Percentiles rank a stretch among this genome's conserved stretches.
phyloP scores from a whole-genome alignment of 2,888 invertebrate species.

The Nemapogon koenigi region DNA sequence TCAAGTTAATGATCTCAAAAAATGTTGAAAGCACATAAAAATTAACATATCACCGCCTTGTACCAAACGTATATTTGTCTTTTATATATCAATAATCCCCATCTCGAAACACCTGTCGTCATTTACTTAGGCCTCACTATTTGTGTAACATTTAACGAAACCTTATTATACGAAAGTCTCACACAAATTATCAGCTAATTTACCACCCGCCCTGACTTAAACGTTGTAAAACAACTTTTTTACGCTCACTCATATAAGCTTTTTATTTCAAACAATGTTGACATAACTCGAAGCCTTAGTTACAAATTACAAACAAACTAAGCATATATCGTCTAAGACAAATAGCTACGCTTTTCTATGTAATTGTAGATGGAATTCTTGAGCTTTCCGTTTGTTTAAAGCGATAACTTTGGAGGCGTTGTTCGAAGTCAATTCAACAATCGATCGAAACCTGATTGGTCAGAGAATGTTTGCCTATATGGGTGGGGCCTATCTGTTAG shows the following conservation, averaged over 20 bases:
- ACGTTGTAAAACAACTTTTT: conserved; percentile 30
- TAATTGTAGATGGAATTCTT: background rate
- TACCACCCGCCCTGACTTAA: conserved; percentile 43
- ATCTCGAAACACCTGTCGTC: conserved; percentile 54
- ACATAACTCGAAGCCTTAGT: conserved; percentile 17
- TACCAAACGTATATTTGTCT: conserved; percentile 29
- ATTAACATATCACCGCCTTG: conserved; percentile 26
- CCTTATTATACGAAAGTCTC: conserved; percentile 47
- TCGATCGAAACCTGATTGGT: too few relatives aligned
- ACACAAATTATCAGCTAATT: conserved; percentile 63
- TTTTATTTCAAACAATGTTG: conserved; percentile 33
- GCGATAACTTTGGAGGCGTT: too few relatives aligned
- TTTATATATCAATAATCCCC: conserved; percentile 46
- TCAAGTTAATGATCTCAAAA: background rate
- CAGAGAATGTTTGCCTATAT: too few relatives aligned
- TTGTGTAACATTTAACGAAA: conserved; percentile 57
- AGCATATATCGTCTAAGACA: conserved; percentile 17
- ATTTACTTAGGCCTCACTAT: conserved; percentile 54
- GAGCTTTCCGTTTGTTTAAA: background rate
- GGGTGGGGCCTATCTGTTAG: too few relatives aligned
- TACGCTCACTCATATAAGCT: conserved; percentile 28
- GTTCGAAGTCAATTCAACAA: too few relatives aligned
- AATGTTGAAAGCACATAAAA: conserved; percentile 26
- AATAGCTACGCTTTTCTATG: conserved; percentile 15
- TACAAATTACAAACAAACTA: background rate